Percentiles rank a stretch among this genome's conserved stretches.
These are phyloP conservation scores for Glomeris maerens DNA, from an alignment of 1,140 invertebrate genomes.

Conservation along the genomic window DNA sequence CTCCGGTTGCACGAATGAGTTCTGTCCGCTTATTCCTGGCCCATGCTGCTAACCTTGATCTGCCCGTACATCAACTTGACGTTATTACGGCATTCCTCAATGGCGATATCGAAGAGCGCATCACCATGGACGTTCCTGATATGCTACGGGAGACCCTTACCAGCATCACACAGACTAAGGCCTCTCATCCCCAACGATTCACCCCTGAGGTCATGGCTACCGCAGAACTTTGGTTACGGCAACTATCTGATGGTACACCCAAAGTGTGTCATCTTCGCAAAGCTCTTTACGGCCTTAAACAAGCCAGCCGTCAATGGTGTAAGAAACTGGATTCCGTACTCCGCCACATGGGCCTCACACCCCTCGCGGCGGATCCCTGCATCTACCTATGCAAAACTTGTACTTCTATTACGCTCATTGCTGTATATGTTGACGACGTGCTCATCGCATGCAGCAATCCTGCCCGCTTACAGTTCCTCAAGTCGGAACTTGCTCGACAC, in stretches of 20 bases:
- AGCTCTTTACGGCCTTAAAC: not conserved
- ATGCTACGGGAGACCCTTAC: too few species aligned
- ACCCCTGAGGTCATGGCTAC: too few species aligned
- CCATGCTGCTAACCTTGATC: constrained; percentile 20
- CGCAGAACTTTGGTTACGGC: too few species aligned
- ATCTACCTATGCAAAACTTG: not conserved
- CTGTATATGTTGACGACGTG: not conserved
- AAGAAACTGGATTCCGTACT: not conserved
- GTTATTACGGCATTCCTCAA: constrained; percentile 27
- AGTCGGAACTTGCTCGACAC: not conserved
- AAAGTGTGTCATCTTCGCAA: not conserved
- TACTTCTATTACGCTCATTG: not conserved
- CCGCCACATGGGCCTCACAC: not conserved
- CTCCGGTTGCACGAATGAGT: constrained; percentile 23
- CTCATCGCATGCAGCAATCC: not conserved
- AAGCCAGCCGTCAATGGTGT: not conserved
- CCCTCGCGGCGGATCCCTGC: not conserved
- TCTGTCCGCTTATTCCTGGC: constrained; percentile 25
- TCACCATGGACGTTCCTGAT: constrained; percentile 29
- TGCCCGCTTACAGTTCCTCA: constrained; percentile 2
- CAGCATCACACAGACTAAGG: too few species aligned
- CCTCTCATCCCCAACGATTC: too few species aligned
- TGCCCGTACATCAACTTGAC: constrained; percentile 24
- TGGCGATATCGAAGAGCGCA: constrained; percentile 26
- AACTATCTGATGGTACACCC: constrained; percentile 1